phyloP scores from a whole-genome alignment of 2,888 invertebrate species.

The Metalampra italica region DNA sequence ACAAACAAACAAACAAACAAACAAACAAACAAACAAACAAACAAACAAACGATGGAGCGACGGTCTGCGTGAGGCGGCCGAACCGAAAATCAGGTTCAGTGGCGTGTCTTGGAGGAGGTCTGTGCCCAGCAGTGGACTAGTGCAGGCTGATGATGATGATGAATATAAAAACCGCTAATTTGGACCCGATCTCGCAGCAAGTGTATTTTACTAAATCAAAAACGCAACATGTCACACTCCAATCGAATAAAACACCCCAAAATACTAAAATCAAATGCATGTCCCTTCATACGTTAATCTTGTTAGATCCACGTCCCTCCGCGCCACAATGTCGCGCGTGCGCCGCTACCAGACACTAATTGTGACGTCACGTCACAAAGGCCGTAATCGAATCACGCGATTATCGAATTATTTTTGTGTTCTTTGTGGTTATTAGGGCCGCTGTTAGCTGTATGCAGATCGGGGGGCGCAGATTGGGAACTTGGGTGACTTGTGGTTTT shows the following conservation, averaged over 20 bases:
- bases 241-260: constrained; percentile 8
- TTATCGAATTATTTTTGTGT: constrained; percentile 61
- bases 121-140: too few relatives aligned
- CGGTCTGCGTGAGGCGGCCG: too few relatives aligned
- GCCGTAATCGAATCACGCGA: constrained; percentile 51
- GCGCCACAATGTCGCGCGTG: constrained; percentile 18
- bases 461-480: constrained; percentile 11
- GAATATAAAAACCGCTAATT: too few relatives aligned
- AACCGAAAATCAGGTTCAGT: too few relatives aligned
- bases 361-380: constrained; percentile 49
- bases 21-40: too few relatives aligned
- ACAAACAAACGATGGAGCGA: too few relatives aligned
- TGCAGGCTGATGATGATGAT: too few relatives aligned
- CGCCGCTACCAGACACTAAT: constrained; percentile 8
- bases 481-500: constrained; percentile 4
- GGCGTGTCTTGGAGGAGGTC: too few relatives aligned
- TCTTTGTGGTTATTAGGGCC: constrained; percentile 40
- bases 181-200: too few relatives aligned
- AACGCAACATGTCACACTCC: not conserved
- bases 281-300: constrained; percentile 4
- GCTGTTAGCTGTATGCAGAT: constrained; percentile 16
- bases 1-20: too few relatives aligned
- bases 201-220: not conserved
- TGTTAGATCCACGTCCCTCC: constrained; percentile 8
- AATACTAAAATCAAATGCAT: constrained; percentile 8